Evolutionary conservation across 2,113 vertebrate genomes (phyloP).

Genomic region (Salvelinus fontinalis): DNA sequence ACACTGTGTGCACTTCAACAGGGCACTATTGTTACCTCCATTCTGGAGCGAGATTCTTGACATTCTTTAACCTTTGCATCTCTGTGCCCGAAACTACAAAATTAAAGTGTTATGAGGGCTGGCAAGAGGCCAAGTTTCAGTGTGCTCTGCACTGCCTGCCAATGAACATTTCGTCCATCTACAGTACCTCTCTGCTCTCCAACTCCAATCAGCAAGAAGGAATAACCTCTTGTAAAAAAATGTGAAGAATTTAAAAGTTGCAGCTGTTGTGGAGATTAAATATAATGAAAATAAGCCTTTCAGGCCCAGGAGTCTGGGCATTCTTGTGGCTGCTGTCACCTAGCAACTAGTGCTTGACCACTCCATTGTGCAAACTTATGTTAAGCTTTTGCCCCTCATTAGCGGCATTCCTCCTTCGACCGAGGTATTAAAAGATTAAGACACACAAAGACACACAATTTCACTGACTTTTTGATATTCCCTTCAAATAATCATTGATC

Average conservation of each 20-base stretch:
- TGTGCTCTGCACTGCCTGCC: constrained; percentile 4
- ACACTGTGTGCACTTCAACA: constrained; percentile 43
- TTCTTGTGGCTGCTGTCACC: constrained; percentile 77
- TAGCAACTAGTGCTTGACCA: constrained; percentile 80
- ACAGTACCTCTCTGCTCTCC: constrained; percentile 18
- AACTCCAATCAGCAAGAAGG: neutral
- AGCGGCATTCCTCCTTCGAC: constrained; percentile 74
- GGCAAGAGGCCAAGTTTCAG: constrained; percentile 71
- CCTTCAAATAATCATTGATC: constrained; percentile 73
- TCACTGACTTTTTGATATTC: constrained; percentile 77
- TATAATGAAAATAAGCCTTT: constrained; percentile 79
- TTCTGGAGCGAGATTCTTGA: constrained; percentile 61
- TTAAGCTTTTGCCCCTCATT: constrained; percentile 77
- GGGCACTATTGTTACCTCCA: constrained; percentile 37
- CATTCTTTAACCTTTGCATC: constrained; percentile 55
- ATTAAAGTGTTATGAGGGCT: constrained; percentile 46
- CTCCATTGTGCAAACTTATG: constrained; percentile 77
- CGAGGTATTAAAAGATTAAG: constrained; percentile 82
- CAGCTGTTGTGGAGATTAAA: constrained; percentile 76
- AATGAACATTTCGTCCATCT: neutral
- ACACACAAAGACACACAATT: constrained; percentile 76
- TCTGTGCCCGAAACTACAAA: constrained; percentile 55
- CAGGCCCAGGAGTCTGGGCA: constrained; percentile 68
- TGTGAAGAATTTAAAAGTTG: constrained; percentile 68
- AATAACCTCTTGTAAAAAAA: constrained; percentile 61